Percentiles rank a stretch among this genome's conserved stretches.
These are phyloP conservation scores for Loris lydekkerianus DNA, from an alignment of 2,797 vertebrate species.

Conservation along the genomic window DNA sequence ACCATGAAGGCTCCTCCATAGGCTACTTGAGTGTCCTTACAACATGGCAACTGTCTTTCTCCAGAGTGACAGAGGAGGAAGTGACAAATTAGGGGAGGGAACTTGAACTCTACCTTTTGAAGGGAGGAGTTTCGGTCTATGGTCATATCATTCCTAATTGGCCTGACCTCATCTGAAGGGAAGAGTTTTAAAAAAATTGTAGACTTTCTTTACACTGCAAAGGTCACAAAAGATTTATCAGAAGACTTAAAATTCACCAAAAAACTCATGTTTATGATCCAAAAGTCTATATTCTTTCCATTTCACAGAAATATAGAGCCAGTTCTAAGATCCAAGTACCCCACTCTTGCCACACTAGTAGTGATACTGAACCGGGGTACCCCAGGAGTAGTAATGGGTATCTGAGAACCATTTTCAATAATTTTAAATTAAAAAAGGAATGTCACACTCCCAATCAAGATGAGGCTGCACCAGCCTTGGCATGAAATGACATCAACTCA, in stretches of 20 bases:
- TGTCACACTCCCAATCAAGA: neutral
- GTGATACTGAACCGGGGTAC: neutral
- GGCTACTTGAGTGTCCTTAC: neutral
- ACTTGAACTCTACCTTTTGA: neutral
- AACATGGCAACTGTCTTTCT: neutral
- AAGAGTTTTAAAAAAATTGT: neutral
- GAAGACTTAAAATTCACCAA: neutral
- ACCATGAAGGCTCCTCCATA: rapidly evolving
- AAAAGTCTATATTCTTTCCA: neutral
- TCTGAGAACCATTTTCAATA: neutral
- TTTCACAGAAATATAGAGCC: neutral
- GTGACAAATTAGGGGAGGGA: neutral
- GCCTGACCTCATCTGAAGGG: neutral
- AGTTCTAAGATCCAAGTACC: neutral
- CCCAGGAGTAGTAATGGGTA: neutral
- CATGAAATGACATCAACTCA: neutral
- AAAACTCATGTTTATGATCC: neutral
- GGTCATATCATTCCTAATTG: rapidly evolving
- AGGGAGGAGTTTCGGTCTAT: neutral
- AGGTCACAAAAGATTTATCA: neutral
- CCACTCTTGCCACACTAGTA: neutral
- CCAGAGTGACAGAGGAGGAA: neutral
- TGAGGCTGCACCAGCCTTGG: neutral
- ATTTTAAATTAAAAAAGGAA: constrained; percentile 1
- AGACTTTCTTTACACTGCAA: neutral